phyloP scores from a whole-genome alignment of 2,888 invertebrate genomes.

The Heteropelma amictum region DNA sequence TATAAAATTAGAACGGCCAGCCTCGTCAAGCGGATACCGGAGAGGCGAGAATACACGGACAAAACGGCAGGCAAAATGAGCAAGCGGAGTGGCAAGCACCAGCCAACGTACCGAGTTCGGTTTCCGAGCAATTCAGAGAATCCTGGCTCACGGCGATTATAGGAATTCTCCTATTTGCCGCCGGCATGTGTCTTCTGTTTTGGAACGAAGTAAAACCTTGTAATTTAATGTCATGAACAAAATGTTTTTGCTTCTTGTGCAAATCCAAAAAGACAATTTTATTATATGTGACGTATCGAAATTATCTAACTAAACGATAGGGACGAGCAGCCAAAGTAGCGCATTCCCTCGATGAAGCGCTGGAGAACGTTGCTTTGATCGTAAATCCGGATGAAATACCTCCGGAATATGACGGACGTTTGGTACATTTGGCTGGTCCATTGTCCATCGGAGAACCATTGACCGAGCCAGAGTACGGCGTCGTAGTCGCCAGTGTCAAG shows the following conservation, averaged over 20 bases:
- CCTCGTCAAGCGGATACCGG: slow-evolving; percentile 57
- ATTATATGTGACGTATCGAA: no score
- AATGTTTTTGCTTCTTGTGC: not conserved
- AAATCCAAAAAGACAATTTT: no score
- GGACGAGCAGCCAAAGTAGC: slow-evolving; percentile 89
- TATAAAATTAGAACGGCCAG: slow-evolving; percentile 34
- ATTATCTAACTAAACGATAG: no score
- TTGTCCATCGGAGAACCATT: slow-evolving; percentile 88
- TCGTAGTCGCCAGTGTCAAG: slow-evolving; percentile 90
- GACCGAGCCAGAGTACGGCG: slow-evolving; percentile 91
- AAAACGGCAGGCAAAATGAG: slow-evolving; percentile 58
- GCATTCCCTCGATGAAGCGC: slow-evolving; percentile 88
- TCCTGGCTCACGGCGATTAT: slow-evolving; percentile 87
- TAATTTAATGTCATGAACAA: not conserved
- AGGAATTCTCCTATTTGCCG: slow-evolving; percentile 83
- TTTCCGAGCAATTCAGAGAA: slow-evolving; percentile 82
- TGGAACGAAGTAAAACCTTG: slow-evolving; percentile 88
- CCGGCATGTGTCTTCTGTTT: slow-evolving; percentile 85
- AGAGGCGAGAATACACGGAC: slow-evolving; percentile 60
- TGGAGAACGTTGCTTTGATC: slow-evolving; percentile 80
- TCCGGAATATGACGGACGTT: slow-evolving; percentile 84
- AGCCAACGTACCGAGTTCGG: slow-evolving; percentile 64
- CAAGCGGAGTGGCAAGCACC: slow-evolving; percentile 48
- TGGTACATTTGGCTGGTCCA: slow-evolving; percentile 88
- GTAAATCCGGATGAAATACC: slow-evolving; percentile 78